These are phyloP conservation scores for Teleogryllus oceanicus DNA, from an alignment of 2,888 invertebrate species.

Conservation along the genomic window DNA sequence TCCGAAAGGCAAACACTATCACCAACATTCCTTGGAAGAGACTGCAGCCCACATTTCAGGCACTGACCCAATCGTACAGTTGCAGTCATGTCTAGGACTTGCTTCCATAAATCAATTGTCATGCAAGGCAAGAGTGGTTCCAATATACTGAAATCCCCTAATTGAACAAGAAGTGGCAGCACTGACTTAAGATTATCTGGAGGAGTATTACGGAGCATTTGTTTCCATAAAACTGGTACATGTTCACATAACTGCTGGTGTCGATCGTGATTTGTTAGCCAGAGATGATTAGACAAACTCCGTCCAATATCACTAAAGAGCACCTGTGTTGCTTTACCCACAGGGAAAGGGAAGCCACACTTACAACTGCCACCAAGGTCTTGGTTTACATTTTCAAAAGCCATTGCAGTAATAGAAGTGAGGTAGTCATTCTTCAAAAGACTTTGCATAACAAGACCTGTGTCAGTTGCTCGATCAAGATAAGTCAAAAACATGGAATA, in stretches of 20 bases:
- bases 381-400: constrained; percentile 32
- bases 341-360: constrained; percentile 35
- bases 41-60: constrained; percentile 58
- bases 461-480: constrained; percentile 23
- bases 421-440: constrained; percentile 27
- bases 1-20: constrained; percentile 58
- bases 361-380: constrained; percentile 25
- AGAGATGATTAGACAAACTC: constrained; percentile 21
- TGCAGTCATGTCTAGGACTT: constrained; percentile 54
- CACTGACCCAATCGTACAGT: constrained; percentile 58
- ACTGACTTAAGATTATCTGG: constrained; percentile 48
- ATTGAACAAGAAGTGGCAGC: constrained; percentile 58
- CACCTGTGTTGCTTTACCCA: background rate
- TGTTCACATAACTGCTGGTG: constrained; percentile 55
- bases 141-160: constrained; percentile 56
- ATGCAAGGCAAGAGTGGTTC: constrained; percentile 55
- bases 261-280: constrained; percentile 46
- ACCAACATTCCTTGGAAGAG: constrained; percentile 50
- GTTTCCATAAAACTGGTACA: constrained; percentile 63
- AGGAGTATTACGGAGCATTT: constrained; percentile 53
- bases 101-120: constrained; percentile 59
- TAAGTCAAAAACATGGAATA: constrained; percentile 29
- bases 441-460: constrained; percentile 7
- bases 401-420: constrained; percentile 24
- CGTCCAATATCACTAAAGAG: constrained; percentile 26